phyloP scores from a whole-genome alignment of 2,797 vertebrate genomes.

The Danio choprae region DNA sequence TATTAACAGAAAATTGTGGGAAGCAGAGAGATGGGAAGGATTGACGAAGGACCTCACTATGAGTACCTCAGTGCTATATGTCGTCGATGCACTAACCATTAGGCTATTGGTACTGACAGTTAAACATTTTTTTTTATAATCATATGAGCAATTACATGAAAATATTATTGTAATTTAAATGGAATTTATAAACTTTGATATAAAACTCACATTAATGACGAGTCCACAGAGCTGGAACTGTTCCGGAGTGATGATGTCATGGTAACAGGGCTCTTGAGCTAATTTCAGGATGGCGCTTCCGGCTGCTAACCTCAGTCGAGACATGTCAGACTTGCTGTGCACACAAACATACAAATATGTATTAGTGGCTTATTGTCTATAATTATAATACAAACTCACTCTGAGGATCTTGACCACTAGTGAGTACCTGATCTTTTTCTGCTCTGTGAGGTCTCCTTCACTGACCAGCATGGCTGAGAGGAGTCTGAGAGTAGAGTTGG shows the following conservation, averaged over 20 bases:
- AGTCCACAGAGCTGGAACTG: conserved; percentile 98
- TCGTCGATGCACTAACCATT: too few species aligned
- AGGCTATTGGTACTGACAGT: too few species aligned
- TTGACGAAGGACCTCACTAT: too few species aligned
- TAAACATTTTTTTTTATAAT: too few species aligned
- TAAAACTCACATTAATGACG: conserved; percentile 92
- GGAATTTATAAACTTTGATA: too few species aligned
- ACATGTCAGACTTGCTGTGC: conserved; percentile 98
- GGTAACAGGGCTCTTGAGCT: conserved; percentile 98
- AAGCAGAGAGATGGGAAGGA: too few species aligned
- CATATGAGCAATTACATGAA: too few species aligned
- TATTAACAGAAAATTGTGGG: too few species aligned
- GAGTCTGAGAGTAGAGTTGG: conserved; percentile 96
- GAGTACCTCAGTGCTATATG: too few species aligned
- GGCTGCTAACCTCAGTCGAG: conserved; percentile 94
- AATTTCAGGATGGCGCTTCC: conserved; percentile 99
- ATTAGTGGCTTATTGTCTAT: not conserved
- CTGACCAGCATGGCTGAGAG: conserved; percentile 98
- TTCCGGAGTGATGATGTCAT: conserved; percentile 99
- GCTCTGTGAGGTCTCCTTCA: conserved; percentile 97
- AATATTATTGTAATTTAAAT: too few species aligned
- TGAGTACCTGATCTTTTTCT: conserved; percentile 94
- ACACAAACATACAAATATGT: conserved; percentile 22
- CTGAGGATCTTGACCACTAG: not conserved
- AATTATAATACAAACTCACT: not conserved